Conservation (phyloP, 2,113 vertebrate genomes). For the Macroglossus sobrinus region DNA sequence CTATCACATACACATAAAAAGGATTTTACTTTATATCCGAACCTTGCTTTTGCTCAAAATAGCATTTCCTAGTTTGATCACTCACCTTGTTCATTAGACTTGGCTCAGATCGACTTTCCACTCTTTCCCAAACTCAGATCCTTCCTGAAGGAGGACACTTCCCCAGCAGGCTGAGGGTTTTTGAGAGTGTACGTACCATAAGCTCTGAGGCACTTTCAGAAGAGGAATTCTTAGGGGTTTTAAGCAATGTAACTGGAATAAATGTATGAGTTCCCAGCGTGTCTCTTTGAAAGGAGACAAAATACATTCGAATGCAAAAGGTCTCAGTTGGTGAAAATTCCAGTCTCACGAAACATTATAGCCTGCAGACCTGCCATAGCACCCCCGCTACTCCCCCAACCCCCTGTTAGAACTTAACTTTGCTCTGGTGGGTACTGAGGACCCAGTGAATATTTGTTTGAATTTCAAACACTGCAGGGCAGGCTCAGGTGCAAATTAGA, state of each 20-base stretch:
- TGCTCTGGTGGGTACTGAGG: background rate
- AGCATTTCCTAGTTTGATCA: background rate
- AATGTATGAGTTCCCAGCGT: background rate
- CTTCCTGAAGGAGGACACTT: background rate
- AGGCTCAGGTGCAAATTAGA: background rate
- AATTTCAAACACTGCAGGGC: background rate
- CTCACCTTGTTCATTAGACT: background rate
- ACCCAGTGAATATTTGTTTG: background rate
- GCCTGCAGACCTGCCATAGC: background rate
- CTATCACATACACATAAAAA: background rate
- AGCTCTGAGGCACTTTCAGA: background rate
- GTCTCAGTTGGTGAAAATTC: background rate
- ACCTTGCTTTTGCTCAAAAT: background rate
- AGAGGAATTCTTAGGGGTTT: background rate
- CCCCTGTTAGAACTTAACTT: no score
- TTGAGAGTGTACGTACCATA: background rate
- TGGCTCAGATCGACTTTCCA: background rate
- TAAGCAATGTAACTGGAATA: background rate
- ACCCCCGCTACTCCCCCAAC: accelerated
- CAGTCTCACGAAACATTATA: background rate
- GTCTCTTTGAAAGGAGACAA: background rate
- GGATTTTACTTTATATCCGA: background rate
- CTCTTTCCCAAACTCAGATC: background rate
- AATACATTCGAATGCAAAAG: background rate
- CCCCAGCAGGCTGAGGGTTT: background rate